These are phyloP conservation scores for Abramis brama DNA, from an alignment of 2,113 vertebrate species.

Conservation along the genomic window DNA sequence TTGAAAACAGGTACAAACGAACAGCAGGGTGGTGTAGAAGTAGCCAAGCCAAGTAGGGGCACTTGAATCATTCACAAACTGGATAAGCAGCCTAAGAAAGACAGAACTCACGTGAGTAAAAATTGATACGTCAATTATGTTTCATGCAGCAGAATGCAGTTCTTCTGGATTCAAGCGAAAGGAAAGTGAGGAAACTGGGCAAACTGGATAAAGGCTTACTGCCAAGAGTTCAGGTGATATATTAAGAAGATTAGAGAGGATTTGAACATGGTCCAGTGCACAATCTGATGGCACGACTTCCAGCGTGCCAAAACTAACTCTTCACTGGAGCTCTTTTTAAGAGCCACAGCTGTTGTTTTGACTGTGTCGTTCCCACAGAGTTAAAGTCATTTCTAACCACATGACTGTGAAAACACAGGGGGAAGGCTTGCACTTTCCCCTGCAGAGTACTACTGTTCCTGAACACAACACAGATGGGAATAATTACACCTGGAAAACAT, in stretches of 20 bases:
- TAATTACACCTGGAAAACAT: not conserved
- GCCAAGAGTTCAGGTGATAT: not conserved
- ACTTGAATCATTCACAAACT: slow-evolving; percentile 80
- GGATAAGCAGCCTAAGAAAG: slow-evolving; percentile 83
- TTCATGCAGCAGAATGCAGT: not conserved
- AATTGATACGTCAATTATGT: not conserved
- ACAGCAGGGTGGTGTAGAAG: slow-evolving; percentile 87
- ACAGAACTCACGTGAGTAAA: not conserved
- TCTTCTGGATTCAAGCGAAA: not conserved
- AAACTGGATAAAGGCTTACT: slow-evolving; percentile 15
- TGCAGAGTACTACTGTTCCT: not conserved
- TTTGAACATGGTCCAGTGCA: slow-evolving; percentile 32
- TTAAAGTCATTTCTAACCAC: not conserved
- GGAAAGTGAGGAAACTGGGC: slow-evolving; percentile 11
- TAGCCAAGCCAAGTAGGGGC: slow-evolving; percentile 92
- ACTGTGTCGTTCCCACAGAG: not conserved
- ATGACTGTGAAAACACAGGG: not conserved
- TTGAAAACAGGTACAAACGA: slow-evolving; percentile 87
- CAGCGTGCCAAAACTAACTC: slow-evolving; percentile 38
- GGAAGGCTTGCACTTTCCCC: not conserved
- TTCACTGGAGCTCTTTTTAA: not conserved
- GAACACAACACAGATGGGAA: not conserved
- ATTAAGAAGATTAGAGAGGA: slow-evolving; percentile 12
- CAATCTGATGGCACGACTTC: not conserved
- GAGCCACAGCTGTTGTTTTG: slow-evolving; percentile 35